A percentile compares a stretch with the other conserved stretches of the same genome.
phyloP scores from a whole-genome alignment of 2,113 vertebrate species.

The Corvus hawaiiensis region DNA sequence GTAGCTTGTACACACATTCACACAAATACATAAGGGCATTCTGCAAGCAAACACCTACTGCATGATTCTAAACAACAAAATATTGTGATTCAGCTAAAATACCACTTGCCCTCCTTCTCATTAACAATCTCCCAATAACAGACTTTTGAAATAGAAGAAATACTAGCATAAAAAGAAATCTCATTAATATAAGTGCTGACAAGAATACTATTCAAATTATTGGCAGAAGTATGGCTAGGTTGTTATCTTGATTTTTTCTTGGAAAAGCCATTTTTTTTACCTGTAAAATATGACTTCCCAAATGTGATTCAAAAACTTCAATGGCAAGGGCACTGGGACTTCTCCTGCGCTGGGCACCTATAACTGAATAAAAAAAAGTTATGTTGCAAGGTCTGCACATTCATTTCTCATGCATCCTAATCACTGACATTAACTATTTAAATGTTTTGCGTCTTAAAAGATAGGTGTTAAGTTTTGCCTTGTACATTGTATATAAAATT shows the following conservation, averaged over 20 bases:
- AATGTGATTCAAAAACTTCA: slow-evolving; percentile 96
- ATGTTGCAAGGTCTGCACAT: slow-evolving; percentile 62
- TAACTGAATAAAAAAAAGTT: slow-evolving; percentile 83
- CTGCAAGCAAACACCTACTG: slow-evolving; percentile 18
- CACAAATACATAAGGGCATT: slow-evolving; percentile 1
- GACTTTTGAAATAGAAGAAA: slow-evolving; percentile 60
- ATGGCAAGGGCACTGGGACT: slow-evolving; percentile 86
- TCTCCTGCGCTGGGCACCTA: slow-evolving; percentile 93
- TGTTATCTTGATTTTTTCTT: slow-evolving; percentile 7
- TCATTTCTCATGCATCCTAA: slow-evolving; percentile 1
- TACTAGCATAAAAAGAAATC: slow-evolving; percentile 3
- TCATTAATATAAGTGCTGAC: background rate
- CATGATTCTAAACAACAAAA: slow-evolving; percentile 25
- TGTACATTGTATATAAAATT: background rate
- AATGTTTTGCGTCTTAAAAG: background rate
- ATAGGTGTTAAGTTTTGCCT: background rate
- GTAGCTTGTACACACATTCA: background rate
- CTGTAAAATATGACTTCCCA: slow-evolving; percentile 99
- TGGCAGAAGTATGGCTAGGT: background rate
- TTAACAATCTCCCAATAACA: slow-evolving; percentile 46
- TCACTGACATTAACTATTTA: background rate
- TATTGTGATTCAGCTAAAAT: slow-evolving; percentile 28
- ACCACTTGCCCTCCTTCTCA: slow-evolving; percentile 60
- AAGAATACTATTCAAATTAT: background rate
- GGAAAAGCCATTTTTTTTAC: slow-evolving; percentile 73